A percentile compares a stretch with the other conserved stretches of the same genome.
These are phyloP conservation scores for Microcaecilia unicolor DNA, from an alignment of 2,797 vertebrate genomes.

Conservation along the genomic window DNA sequence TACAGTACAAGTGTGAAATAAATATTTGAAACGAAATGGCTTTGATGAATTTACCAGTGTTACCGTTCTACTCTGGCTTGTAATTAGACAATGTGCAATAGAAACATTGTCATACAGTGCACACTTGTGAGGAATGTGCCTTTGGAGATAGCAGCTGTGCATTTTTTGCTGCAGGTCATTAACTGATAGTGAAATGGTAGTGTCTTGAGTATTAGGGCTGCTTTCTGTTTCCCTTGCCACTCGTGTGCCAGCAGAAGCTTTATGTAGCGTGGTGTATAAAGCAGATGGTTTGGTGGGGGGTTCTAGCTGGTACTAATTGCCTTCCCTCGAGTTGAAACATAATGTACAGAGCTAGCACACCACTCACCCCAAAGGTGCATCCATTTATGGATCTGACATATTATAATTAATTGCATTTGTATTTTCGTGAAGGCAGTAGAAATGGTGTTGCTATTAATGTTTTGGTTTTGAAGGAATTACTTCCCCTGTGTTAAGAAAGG, in stretches of 20 bases:
- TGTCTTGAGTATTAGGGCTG: constrained; percentile 40
- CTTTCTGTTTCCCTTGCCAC: constrained; percentile 37
- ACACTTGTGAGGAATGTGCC: constrained; percentile 32
- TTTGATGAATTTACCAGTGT: too few relatives aligned
- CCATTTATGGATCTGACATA: too few relatives aligned
- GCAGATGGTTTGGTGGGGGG: constrained; percentile 13
- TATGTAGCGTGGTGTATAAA: constrained; percentile 29
- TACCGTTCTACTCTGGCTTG: constrained; percentile 12
- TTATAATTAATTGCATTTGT: too few relatives aligned
- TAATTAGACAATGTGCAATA: constrained; percentile 36
- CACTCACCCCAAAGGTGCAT: too few relatives aligned
- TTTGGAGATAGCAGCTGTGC: constrained; percentile 37
- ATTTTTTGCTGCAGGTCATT: constrained; percentile 41
- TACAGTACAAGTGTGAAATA: too few relatives aligned
- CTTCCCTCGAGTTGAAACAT: constrained; percentile 19
- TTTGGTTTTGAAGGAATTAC: too few relatives aligned
- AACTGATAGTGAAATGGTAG: constrained; percentile 48
- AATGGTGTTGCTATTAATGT: too few relatives aligned
- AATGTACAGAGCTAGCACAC: too few relatives aligned
- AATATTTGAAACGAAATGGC: too few relatives aligned
- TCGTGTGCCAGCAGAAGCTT: constrained; percentile 25
- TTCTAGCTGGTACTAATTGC: constrained; percentile 20
- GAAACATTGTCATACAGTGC: constrained; percentile 30
- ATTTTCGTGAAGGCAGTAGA: too few relatives aligned
- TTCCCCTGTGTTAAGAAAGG: too few relatives aligned